Evolutionary conservation across 1,140 invertebrate species (phyloP).

Genomic region (Pemphigus obesinymphae): DNA sequence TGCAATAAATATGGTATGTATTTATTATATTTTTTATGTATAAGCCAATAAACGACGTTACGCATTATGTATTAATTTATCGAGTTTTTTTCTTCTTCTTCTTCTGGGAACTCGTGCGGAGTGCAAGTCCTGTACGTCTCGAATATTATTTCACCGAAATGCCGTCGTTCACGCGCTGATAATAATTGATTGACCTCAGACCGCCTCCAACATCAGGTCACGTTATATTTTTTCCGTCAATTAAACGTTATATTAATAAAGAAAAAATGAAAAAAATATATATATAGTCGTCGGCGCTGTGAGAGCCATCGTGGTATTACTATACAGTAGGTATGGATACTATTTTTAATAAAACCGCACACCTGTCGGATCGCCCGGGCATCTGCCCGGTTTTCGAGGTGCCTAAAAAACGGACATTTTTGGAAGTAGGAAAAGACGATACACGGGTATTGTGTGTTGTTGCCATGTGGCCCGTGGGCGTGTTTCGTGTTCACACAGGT

Average conservation of each 20-base stretch:
- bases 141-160: too few species aligned
- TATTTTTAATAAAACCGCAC: not conserved
- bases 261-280: too few species aligned
- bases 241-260: too few species aligned
- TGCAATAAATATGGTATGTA: not conserved
- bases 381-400: not conserved
- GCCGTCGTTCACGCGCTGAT: too few species aligned
- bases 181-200: too few species aligned
- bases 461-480: constrained; percentile 9
- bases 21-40: constrained; percentile 2
- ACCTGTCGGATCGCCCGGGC: constrained; percentile 16
- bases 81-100: too few species aligned
- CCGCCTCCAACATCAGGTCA: too few species aligned
- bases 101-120: too few species aligned
- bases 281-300: too few species aligned
- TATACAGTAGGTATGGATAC: too few species aligned
- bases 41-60: not conserved
- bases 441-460: not conserved
- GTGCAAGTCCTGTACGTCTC: too few species aligned
- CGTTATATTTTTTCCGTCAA: not conserved
- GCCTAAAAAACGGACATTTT: constrained; percentile 3
- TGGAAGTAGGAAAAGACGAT: not conserved
- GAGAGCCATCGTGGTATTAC: not conserved
- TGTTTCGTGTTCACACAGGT: not conserved
- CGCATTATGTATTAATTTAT: too few species aligned